Percentiles rank a stretch among this genome's conserved stretches.
Evolutionary conservation across 2,113 vertebrate genomes (phyloP).

Genomic region (Pygoscelis adeliae): DNA sequence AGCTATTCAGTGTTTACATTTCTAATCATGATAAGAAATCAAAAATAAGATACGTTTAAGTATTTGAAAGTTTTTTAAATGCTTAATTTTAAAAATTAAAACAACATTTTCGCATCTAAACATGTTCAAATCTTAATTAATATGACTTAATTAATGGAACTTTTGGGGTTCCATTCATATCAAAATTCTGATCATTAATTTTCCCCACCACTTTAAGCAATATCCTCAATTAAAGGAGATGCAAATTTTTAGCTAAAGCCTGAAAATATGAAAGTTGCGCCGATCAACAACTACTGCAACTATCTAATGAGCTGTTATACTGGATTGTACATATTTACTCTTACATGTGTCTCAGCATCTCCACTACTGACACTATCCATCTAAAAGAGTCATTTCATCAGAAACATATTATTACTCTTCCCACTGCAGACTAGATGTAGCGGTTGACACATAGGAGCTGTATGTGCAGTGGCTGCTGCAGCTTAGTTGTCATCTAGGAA

Average conservation of each 20-base stretch:
- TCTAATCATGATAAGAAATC: not conserved
- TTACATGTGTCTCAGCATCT: not conserved
- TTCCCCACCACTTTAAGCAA: not conserved
- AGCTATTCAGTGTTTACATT: not conserved
- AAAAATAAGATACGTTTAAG: not conserved
- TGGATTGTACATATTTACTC: not conserved
- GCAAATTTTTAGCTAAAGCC: not conserved
- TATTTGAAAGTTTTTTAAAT: not conserved
- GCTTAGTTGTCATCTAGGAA: not conserved
- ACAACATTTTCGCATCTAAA: not conserved
- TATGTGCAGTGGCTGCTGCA: not conserved
- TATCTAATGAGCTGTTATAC: not conserved
- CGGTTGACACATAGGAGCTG: not conserved
- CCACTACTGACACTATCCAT: not conserved
- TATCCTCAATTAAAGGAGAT: not conserved
- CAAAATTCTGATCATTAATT: not conserved
- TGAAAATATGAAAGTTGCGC: not conserved
- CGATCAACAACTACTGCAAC: not conserved
- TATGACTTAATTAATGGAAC: too few species aligned
- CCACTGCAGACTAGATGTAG: not conserved
- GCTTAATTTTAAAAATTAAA: not conserved
- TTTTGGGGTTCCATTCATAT: not conserved
- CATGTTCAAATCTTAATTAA: not conserved
- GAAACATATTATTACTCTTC: not conserved
- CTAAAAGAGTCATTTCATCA: not conserved